Evolutionary conservation across 1,140 invertebrate species (phyloP).

Genomic region (Bombus cullumanus): DNA sequence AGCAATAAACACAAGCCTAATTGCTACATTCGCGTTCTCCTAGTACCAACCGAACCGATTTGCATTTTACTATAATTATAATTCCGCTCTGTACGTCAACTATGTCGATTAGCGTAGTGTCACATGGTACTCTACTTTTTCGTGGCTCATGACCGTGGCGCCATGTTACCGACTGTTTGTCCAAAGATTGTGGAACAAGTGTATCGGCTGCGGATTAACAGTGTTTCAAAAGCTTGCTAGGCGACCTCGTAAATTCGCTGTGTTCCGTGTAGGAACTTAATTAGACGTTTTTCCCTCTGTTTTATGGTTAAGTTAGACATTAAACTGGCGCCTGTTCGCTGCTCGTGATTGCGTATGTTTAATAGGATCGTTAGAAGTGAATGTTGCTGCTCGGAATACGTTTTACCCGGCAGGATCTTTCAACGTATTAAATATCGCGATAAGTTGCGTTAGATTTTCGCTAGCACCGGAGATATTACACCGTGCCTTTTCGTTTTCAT

Average conservation of each 20-base stretch:
- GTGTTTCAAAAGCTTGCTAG: conserved; percentile 24
- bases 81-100: conserved; percentile 18
- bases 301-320: conserved; percentile 33
- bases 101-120: conserved; percentile 14
- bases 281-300: conserved; percentile 28
- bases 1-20: conserved; percentile 59
- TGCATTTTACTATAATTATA: conserved; percentile 61
- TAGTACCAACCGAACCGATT: conserved; percentile 39
- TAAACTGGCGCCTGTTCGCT: conserved; percentile 36
- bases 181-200: conserved; percentile 2
- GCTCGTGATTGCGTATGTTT: conserved; percentile 16
- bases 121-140: conserved; percentile 12
- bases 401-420: background rate
- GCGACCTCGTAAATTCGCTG: conserved; percentile 30
- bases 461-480: background rate
- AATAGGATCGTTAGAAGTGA: conserved; percentile 43
- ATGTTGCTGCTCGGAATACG: conserved; percentile 1
- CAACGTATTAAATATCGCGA: background rate
- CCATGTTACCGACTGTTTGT: conserved; percentile 9
- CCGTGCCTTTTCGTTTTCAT: no score
- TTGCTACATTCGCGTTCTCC: conserved; percentile 44
- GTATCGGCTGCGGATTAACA: background rate
- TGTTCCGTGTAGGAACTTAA: conserved; percentile 39
- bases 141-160: no score
- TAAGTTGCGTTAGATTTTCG: conserved; percentile 24